Evolutionary conservation across 2,888 invertebrate species (phyloP), one percentile per base, ranked within the genome.

Genomic region (Chrysotoxum bicinctum): DNA sequence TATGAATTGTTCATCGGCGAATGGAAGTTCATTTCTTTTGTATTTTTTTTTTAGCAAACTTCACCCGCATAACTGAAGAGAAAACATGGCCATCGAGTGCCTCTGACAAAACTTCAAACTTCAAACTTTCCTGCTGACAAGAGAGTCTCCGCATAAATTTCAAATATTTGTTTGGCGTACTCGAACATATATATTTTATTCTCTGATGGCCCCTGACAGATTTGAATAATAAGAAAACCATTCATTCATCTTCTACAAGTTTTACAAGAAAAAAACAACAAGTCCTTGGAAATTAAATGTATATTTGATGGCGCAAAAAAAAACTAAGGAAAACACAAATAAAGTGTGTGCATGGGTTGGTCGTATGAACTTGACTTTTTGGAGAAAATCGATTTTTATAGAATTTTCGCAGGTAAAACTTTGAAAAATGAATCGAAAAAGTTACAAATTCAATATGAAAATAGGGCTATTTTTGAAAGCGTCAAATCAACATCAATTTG

Each of bases 1-100:
- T 58, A 58, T 58, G 35, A 58, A 37, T 58, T 19, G 19, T 58
- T 58, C 56, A 58, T 58, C 35, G n/a, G n/a, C n/a, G 56, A 58
- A 35, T 58, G 2, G 56, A 58, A 58, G 0, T 54, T 54, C 6
- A 30, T 30, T 26, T 19, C 21, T 21, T 48, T 30, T 16, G 14
- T 32, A 0, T 3, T 9, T 14, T 6, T 48, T 4, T 14, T 48
- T 48, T 12, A 48, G 21, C 2, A 58, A 56, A 58, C 19, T 58
- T 56, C 56, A 56, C 54, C 54, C 19, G 19, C 56, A 58, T 58
- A 58, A 14, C 30, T 16, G 10, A 56, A 32, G 16, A 32, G 32
- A 16, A n/a, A 8, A 52, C 5, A 16, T 26, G 6, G 6, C 50
- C 7, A 50, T 43, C 16, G 12, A n/a, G 8, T 54, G 54, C 9